Evolutionary conservation across 2,113 vertebrate genomes (phyloP).

Genomic region (Catagonus wagneri): DNA sequence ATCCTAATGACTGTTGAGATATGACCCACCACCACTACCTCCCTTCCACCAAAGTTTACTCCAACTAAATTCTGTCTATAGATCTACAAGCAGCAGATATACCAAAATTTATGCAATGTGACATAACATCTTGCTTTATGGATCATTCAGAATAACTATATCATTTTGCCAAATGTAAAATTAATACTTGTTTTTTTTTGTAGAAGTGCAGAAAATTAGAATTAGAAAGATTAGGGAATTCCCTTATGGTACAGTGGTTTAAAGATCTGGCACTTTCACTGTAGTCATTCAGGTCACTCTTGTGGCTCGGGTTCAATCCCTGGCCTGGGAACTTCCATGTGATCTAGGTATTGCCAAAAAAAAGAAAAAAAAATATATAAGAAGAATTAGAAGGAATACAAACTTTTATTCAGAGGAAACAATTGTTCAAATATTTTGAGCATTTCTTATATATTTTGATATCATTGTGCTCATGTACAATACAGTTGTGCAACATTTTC

Average conservation of each 20-base stretch:
- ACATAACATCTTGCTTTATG: slow-evolving; percentile 28
- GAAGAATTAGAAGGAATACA: neutral
- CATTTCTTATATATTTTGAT: slow-evolving; percentile 30
- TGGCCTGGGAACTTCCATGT: too few species aligned
- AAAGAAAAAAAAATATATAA: too few species aligned
- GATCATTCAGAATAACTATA: slow-evolving; percentile 22
- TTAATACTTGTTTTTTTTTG: neutral
- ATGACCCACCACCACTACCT: neutral
- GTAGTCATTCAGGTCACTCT: too few species aligned
- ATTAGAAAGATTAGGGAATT: neutral
- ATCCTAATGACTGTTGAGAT: neutral
- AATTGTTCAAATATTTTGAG: slow-evolving; percentile 44
- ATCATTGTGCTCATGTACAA: neutral
- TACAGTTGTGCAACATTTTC: slow-evolving; percentile 35
- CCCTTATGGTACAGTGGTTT: too few species aligned
- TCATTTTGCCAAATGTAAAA: slow-evolving; percentile 55
- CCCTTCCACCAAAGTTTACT: neutral
- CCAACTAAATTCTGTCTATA: neutral
- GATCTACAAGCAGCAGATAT: neutral
- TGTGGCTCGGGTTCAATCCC: too few species aligned
- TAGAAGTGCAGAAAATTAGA: slow-evolving; percentile 26
- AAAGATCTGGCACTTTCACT: too few species aligned
- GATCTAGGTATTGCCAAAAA: too few species aligned
- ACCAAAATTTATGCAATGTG: neutral
- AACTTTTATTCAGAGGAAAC: neutral